phyloP scores from a whole-genome alignment of 2,113 vertebrate species.

The Microtus montanus region DNA sequence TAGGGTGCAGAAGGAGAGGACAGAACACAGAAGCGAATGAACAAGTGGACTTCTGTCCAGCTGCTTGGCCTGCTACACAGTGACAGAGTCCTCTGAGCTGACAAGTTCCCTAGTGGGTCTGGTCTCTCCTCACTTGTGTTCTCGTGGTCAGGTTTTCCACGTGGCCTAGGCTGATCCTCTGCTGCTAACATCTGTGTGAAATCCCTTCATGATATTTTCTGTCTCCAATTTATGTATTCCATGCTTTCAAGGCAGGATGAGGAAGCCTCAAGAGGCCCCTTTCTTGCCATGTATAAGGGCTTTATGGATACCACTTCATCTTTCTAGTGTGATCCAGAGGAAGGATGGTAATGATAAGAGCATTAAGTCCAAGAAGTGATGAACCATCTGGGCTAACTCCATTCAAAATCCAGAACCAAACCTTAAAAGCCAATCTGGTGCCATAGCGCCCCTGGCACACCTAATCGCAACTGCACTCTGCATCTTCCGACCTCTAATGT shows the following conservation, averaged over 20 bases:
- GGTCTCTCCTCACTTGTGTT: background rate
- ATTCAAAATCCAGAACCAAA: background rate
- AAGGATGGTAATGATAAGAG: background rate
- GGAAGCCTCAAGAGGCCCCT: background rate
- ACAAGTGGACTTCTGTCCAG: background rate
- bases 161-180: background rate
- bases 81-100: background rate
- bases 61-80: background rate
- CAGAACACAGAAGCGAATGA: background rate
- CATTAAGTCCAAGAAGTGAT: background rate
- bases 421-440: background rate
- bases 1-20: background rate
- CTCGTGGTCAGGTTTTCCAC: background rate
- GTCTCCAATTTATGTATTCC: background rate
- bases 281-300: background rate
- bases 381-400: background rate
- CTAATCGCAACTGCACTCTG: background rate
- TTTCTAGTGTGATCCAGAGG: background rate
- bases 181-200: no score
- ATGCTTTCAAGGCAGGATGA: background rate
- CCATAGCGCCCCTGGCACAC: constrained; percentile 9
- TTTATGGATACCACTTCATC: background rate
- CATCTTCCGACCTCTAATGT: background rate
- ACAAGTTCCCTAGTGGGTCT: no score
- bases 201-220: background rate